These are phyloP conservation scores for Xanthorhoe designata DNA, from an alignment of 2,888 invertebrate species.

Conservation along the genomic window DNA sequence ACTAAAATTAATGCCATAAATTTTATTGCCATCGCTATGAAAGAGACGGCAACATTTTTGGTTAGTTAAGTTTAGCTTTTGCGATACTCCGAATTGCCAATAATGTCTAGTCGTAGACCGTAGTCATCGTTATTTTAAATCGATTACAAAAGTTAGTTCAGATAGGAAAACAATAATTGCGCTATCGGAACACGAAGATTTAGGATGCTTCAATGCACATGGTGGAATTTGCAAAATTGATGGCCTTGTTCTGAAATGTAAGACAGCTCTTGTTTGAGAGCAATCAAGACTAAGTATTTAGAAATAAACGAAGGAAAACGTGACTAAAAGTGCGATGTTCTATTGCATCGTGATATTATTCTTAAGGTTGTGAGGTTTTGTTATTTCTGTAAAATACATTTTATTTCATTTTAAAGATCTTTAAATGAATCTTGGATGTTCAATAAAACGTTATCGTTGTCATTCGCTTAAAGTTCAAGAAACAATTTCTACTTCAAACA, in stretches of 20 bases:
- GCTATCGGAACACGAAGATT: conserved; percentile 31
- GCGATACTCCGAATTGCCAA: too few relatives aligned
- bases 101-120: too few relatives aligned
- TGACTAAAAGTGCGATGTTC: conserved; percentile 38
- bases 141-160: conserved; percentile 28
- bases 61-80: too few relatives aligned
- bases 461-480: too few relatives aligned
- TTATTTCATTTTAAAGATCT: not conserved
- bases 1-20: too few relatives aligned
- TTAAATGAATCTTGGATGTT: too few relatives aligned
- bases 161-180: conserved; percentile 23
- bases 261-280: conserved; percentile 25
- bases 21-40: too few relatives aligned
- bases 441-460: too few relatives aligned
- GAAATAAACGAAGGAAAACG: conserved; percentile 39
- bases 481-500: too few relatives aligned
- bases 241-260: conserved; percentile 33
- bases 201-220: conserved; percentile 45
- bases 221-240: conserved; percentile 30
- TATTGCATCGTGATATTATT: conserved; percentile 31
- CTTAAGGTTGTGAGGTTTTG: conserved; percentile 9
- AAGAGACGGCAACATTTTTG: too few relatives aligned
- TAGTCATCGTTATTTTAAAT: not conserved
- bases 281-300: conserved; percentile 39
- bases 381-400: conserved; percentile 23